Evolutionary conservation across 2,888 invertebrate genomes (phyloP).

Genomic region (Hyposoter dolosus): DNA sequence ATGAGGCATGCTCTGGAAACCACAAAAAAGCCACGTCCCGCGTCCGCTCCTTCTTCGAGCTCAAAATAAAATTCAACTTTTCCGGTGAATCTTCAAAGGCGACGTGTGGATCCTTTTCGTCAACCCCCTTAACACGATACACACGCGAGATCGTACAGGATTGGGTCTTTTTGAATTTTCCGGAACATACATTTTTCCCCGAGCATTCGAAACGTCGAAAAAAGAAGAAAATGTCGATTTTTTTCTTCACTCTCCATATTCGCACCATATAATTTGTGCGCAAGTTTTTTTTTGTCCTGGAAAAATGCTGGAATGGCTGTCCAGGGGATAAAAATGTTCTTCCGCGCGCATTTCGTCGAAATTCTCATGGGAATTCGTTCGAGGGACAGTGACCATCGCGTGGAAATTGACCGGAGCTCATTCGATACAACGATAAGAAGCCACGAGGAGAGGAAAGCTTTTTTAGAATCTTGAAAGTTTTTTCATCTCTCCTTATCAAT

Average conservation of each 20-base stretch:
- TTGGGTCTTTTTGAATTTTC: too few species aligned
- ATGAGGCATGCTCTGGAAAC: constrained; percentile 44
- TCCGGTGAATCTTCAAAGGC: constrained; percentile 70
- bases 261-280: background rate
- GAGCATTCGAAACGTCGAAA: too few species aligned
- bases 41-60: background rate
- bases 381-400: constrained; percentile 46
- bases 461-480: background rate
- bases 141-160: background rate
- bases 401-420: constrained; percentile 65
- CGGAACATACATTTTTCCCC: too few species aligned
- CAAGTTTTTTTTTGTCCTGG: background rate
- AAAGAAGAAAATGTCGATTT: too few species aligned
- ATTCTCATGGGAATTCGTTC: constrained; percentile 45
- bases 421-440: constrained; percentile 65
- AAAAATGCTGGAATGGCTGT: constrained; percentile 23
- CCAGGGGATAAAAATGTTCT: constrained; percentile 35
- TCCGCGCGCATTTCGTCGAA: background rate
- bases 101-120: constrained; percentile 11
- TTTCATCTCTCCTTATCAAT: background rate
- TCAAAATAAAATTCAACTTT: constrained; percentile 69
- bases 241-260: background rate
- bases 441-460: too few species aligned
- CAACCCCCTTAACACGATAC: constrained; percentile 59
- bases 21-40: constrained; percentile 48